Conservation (phyloP, 1,140 invertebrate genomes). For the Neodiprion lecontei region DNA sequence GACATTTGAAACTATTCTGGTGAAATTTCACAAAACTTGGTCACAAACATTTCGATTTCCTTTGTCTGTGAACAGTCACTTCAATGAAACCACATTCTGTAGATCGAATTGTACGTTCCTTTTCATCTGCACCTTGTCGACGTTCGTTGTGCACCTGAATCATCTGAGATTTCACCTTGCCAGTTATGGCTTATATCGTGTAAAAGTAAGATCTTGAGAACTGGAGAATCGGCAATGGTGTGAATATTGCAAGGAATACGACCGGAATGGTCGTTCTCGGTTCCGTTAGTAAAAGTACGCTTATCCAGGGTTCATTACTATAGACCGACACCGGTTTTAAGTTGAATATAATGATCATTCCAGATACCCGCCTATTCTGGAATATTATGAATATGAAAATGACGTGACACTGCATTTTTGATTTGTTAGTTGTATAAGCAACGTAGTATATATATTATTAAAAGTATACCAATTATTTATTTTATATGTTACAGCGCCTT, state of each 20-base stretch:
- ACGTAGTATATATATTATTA: too few species aligned
- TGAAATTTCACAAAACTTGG: not conserved
- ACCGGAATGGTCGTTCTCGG: conserved; percentile 62
- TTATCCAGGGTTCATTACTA: conserved; percentile 66
- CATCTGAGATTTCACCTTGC: conserved; percentile 66
- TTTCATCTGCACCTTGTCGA: conserved; percentile 69
- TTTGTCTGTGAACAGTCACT: conserved; percentile 62
- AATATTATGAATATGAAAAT: too few species aligned
- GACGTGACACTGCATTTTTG: too few species aligned
- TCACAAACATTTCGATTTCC: conserved; percentile 62
- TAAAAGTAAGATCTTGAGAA: conserved; percentile 73
- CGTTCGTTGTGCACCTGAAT: conserved; percentile 64
- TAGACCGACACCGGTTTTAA: conserved; percentile 72
- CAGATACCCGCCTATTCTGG: too few species aligned
- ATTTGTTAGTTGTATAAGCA: too few species aligned
- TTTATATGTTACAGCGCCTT: too few species aligned
- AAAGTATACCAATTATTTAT: too few species aligned
- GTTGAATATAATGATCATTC: conserved; percentile 56
- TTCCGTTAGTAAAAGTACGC: conserved; percentile 62
- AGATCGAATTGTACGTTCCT: conserved; percentile 64
- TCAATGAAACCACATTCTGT: conserved; percentile 61
- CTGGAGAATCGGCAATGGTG: conserved; percentile 68
- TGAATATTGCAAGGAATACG: conserved; percentile 66
- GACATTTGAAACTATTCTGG: not conserved
- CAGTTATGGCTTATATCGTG: conserved; percentile 60